Percentiles rank a stretch among this genome's conserved stretches.
phyloP scores from a whole-genome alignment of 2,888 invertebrate species.

The Drosophila anomelani region DNA sequence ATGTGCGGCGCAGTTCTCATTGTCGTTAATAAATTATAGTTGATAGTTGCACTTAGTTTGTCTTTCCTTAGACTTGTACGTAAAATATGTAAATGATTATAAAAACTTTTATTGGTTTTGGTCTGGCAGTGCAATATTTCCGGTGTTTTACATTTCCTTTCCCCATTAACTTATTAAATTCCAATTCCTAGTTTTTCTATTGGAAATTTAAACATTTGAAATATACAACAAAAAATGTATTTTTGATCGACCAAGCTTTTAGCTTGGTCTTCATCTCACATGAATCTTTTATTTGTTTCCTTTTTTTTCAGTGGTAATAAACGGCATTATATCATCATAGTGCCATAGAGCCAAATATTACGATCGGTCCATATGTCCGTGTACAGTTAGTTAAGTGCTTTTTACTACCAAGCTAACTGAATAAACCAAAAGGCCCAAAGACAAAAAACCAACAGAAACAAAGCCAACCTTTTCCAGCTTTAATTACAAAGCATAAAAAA shows the following conservation, averaged over 20 bases:
- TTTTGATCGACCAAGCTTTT: background rate
- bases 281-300: constrained; percentile 3
- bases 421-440: constrained; percentile 14
- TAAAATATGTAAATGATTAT: constrained; percentile 3
- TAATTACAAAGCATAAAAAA: constrained; percentile 65
- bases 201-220: background rate
- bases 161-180: background rate
- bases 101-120: constrained; percentile 2
- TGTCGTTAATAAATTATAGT: constrained; percentile 8
- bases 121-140: background rate
- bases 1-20: constrained; percentile 8
- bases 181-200: background rate
- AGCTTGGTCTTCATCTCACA: background rate
- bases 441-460: constrained; percentile 31
- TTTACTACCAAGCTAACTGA: constrained; percentile 24
- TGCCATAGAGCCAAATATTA: constrained; percentile 13
- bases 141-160: background rate
- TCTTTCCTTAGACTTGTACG: constrained; percentile 1
- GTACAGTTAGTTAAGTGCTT: constrained; percentile 51
- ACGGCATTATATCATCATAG: constrained; percentile 34
- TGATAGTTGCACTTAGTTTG: constrained; percentile 6
- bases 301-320: constrained; percentile 6
- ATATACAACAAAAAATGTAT: background rate
- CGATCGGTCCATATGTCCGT: constrained; percentile 30
- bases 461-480: constrained; percentile 62